A percentile compares a stretch with the other conserved stretches of the same genome.
Evolutionary conservation across 1,140 invertebrate genomes (phyloP).

Genomic region (Zaprionus ornatus): DNA sequence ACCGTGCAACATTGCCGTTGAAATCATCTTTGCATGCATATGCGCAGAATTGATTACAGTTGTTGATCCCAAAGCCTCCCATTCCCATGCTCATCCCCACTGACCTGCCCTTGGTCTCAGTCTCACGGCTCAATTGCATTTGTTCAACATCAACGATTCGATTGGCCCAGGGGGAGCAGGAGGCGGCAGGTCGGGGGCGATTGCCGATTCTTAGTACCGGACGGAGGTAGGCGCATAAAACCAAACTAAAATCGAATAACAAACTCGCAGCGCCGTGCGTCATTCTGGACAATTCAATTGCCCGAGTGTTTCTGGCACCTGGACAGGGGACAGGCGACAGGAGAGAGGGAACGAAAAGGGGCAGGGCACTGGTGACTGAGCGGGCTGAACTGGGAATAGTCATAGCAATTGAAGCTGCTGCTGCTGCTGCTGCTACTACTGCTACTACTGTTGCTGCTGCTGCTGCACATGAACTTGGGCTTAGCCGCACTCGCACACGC

Average conservation of each 20-base stretch:
- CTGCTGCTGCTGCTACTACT: too few species aligned
- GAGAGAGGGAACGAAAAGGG: background rate
- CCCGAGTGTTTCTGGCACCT: conserved; percentile 31
- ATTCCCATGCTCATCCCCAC: background rate
- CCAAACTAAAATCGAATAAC: conserved; percentile 48
- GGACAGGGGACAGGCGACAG: background rate
- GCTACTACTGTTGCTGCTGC: too few species aligned
- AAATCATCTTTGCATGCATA: conserved; percentile 39
- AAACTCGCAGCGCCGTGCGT: conserved; percentile 34
- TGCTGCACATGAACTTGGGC: background rate
- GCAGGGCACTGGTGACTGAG: background rate
- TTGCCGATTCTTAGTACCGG: background rate
- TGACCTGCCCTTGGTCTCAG: conserved; percentile 8
- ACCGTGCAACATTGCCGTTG: background rate
- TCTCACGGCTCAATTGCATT: conserved; percentile 43
- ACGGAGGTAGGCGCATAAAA: conserved; percentile 26
- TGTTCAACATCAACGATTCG: conserved; percentile 52
- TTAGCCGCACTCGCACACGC: background rate
- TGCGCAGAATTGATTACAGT: conserved; percentile 47
- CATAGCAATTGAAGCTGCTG: conserved; percentile 22
- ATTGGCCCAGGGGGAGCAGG: background rate
- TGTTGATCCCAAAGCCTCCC: background rate
- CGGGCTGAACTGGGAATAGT: background rate
- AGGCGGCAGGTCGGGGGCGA: background rate
- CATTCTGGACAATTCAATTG: conserved; percentile 46